Conservation (phyloP, 2,797 vertebrate genomes). For the Falco rusticolus region DNA sequence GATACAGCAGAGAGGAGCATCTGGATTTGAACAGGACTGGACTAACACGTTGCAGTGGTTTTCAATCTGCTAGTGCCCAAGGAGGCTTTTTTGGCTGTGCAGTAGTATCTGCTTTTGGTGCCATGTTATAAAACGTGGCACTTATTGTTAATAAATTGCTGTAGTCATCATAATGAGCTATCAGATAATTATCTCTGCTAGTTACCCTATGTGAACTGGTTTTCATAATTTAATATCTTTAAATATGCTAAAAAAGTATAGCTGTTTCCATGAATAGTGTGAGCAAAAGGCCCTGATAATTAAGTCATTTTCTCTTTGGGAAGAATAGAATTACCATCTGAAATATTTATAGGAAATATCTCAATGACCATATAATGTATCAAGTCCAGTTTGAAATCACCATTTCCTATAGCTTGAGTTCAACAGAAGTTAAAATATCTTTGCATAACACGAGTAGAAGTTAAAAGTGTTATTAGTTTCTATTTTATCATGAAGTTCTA, state of each 20-base stretch:
- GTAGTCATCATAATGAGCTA: constrained; percentile 9
- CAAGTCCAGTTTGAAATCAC: constrained; percentile 5
- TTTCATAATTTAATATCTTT: constrained; percentile 41
- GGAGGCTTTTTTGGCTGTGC: neutral
- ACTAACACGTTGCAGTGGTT: neutral
- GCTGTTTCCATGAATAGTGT: neutral
- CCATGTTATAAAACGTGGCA: neutral
- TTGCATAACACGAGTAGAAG: neutral
- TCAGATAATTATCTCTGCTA: constrained; percentile 35
- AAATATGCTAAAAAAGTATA: constrained; percentile 15
- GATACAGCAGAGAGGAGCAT: neutral
- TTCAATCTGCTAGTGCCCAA: neutral
- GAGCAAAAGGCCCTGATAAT: constrained; percentile 34
- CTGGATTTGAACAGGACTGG: neutral
- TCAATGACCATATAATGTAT: neutral
- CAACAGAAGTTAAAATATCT: constrained; percentile 52
- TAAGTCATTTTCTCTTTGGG: constrained; percentile 38
- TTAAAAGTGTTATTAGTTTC: constrained; percentile 5
- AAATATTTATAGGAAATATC: constrained; percentile 49
- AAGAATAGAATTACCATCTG: constrained; percentile 47
- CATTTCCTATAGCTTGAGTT: constrained; percentile 50
- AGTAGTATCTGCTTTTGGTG: neutral
- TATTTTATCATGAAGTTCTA: neutral
- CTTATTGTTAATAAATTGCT: neutral
- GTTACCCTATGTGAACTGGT: constrained; percentile 37